Base-by-base conservation (phyloP, 2,113 vertebrate genomes). In the Proterorhinus semilunaris region DNA sequence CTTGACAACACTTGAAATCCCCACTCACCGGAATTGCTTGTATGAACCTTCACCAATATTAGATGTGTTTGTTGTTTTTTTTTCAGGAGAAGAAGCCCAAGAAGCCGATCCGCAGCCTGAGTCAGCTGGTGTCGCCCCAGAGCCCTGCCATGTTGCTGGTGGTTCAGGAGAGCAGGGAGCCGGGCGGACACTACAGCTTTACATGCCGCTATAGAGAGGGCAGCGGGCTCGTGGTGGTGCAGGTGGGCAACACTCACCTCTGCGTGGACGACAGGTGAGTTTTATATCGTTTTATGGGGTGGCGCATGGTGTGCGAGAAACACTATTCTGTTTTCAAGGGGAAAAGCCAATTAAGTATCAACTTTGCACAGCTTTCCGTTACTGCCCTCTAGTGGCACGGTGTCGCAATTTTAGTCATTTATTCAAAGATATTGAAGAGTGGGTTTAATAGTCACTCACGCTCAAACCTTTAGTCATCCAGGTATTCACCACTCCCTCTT, bases 211-310 rank as follows among this genome's bases (percentile, higher is more conserved):
- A 58, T 65, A 59, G 62, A 43, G 87, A 91, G 61, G 85, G 69
- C 45, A 47, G 76, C 0, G 92, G 91, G 4, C 83, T 93, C 1
- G 83, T 85, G 61, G 91, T 90, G 74, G 77, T 80, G 6, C 55
- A 74, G 55, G 84, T 62, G 72, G 76, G 84, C 42, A 67, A 78
- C 68, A 79, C 86, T 5, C 74, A 83, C 7, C 87, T 93, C 46
- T 80, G 83, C 57, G 52, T 90, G 53, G 80, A 85, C 43, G 90
- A 93, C 88, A 91, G 89, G 91, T 92, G 87, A 83, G 44, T 44
- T 42, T 36, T 36, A 36, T 36, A 36, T 36, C 1, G 27, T 36
- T 36, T 36, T 36, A 36, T 36, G 4, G 27, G 27, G 4, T 36
- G 27, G 27, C 4, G 27, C 4, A 5, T 36, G 27, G 27, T 5